Conservation (phyloP, 37 sponge, comb jelly and placozoan genomes). For the Hexactinellida sp. region DNA sequence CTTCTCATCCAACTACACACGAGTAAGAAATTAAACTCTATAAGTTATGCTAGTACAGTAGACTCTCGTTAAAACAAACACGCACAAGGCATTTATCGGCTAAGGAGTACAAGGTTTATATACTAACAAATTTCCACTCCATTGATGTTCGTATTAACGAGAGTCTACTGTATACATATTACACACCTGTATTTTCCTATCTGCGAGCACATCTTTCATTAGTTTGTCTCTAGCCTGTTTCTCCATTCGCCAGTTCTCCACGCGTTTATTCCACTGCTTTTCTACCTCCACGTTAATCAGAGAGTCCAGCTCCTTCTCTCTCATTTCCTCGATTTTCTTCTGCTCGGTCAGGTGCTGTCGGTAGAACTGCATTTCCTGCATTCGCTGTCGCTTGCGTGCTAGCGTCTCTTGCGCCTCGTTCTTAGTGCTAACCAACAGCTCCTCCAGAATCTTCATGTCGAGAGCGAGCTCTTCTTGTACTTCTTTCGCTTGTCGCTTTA, state of each 20-base stretch:
- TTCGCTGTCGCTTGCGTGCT: conserved; percentile 44
- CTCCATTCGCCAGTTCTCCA: conserved; percentile 78
- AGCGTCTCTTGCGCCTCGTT: conserved; percentile 60
- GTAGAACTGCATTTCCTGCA: conserved; percentile 59
- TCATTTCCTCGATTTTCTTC: conserved; percentile 43
- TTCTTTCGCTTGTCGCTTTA: conserved; percentile 71
- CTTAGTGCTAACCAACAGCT: conserved; percentile 49
- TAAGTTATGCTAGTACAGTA: too few species aligned
- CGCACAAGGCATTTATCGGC: neutral
- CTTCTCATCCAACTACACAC: neutral
- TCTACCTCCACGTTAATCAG: conserved; percentile 73
- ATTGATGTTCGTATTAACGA: neutral
- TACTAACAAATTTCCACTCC: too few species aligned
- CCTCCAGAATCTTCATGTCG: conserved; percentile 92
- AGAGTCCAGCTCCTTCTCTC: conserved; percentile 68
- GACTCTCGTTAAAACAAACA: neutral
- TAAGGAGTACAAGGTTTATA: neutral
- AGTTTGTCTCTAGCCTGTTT: conserved; percentile 75
- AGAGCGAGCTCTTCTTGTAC: conserved; percentile 84
- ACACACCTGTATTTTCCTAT: conserved; percentile 69
- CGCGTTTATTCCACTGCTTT: conserved; percentile 71
- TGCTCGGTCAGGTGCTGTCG: conserved; percentile 55
- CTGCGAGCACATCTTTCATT: conserved; percentile 70
- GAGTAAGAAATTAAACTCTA: too few species aligned
- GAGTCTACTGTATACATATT: too few species aligned